A percentile compares a stretch with the other conserved stretches of the same genome.
These are phyloP conservation scores for Etheostoma nigrum DNA, from an alignment of 2,797 vertebrate species.

Conservation along the genomic window DNA sequence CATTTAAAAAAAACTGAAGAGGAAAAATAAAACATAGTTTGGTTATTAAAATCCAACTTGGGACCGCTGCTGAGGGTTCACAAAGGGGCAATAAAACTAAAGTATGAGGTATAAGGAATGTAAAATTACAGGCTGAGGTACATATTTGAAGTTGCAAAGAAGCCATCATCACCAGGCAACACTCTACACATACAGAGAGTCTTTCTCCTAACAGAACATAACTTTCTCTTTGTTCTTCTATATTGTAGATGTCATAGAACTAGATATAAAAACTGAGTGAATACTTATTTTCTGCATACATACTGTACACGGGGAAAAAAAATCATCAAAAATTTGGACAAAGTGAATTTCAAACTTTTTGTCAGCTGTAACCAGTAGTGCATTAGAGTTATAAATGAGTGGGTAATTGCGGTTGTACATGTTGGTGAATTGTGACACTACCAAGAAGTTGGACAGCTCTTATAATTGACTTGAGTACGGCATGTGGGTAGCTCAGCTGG, in stretches of 20 bases:
- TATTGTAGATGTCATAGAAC: neutral
- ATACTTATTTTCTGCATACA: neutral
- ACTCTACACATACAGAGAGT: slow-evolving; percentile 19
- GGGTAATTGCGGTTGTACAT: neutral
- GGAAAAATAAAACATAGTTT: neutral
- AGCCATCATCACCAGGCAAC: slow-evolving; percentile 15
- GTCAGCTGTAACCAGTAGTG: neutral
- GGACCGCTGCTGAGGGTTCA: neutral
- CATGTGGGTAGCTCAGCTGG: too few species aligned
- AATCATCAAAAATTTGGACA: neutral
- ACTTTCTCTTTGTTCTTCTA: neutral
- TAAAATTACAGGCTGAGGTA: slow-evolving; percentile 27
- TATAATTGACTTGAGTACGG: too few species aligned
- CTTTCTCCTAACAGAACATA: slow-evolving; percentile 14
- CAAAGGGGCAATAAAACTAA: slow-evolving; percentile 19
- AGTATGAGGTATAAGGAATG: slow-evolving; percentile 27
- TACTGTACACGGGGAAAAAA: too few species aligned
- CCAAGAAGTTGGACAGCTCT: neutral
- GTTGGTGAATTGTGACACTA: neutral
- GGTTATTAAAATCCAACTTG: neutral
- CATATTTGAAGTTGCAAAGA: slow-evolving; percentile 12
- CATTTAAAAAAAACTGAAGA: neutral
- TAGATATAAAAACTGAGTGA: neutral
- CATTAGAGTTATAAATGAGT: neutral
- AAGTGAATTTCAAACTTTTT: neutral